A percentile compares a stretch with the other conserved stretches of the same genome.
These are phyloP conservation scores for Cossypha dichroa DNA, from an alignment of 2,797 vertebrate genomes.

Conservation along the genomic window DNA sequence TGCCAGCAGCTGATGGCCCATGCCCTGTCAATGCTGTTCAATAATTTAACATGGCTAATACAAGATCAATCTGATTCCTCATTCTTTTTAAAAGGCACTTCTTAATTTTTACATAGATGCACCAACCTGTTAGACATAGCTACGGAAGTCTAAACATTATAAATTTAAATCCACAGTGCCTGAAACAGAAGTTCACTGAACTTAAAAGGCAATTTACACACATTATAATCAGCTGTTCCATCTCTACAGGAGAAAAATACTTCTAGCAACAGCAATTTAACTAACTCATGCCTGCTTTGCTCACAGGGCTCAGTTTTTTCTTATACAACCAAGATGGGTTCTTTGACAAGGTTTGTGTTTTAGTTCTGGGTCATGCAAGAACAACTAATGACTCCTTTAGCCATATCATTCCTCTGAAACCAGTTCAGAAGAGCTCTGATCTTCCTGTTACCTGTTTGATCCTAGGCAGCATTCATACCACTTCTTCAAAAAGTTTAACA, in stretches of 20 bases:
- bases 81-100: background rate
- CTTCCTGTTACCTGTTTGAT: background rate
- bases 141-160: background rate
- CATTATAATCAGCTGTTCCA: background rate
- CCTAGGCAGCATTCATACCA: background rate
- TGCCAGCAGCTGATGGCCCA: background rate
- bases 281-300: background rate
- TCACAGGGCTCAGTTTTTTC: background rate
- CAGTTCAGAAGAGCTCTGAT: background rate
- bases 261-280: background rate
- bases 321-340: background rate
- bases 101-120: background rate
- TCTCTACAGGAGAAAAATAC: background rate
- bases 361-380: background rate
- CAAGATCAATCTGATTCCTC: background rate
- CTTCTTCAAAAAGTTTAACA: background rate
- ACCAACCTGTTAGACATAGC: background rate
- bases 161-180: background rate
- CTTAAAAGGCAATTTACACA: background rate
- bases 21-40: background rate
- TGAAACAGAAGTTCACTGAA: background rate
- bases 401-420: background rate
- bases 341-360: background rate
- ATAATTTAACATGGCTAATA: background rate
- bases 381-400: background rate